Percentiles rank a stretch among this genome's conserved stretches.
Evolutionary conservation across 2,888 invertebrate genomes (phyloP).

Genomic region (Ophion obscuratus): DNA sequence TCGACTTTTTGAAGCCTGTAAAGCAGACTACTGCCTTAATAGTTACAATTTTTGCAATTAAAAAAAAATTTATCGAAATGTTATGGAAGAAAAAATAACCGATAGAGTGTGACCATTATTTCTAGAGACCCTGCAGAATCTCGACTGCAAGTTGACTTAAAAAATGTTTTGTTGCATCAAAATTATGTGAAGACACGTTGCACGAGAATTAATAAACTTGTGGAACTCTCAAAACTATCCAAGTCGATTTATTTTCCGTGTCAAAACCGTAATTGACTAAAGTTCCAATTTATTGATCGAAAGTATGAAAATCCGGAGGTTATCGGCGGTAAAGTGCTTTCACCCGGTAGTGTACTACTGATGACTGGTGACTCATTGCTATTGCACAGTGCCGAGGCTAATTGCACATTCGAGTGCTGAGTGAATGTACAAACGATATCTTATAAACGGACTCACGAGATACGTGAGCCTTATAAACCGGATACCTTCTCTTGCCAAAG

Average conservation of each 20-base stretch:
- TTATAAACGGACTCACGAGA: constrained; percentile 14
- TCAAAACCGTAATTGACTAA: constrained; percentile 4
- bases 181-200: background rate
- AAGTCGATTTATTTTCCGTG: background rate
- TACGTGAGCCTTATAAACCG: constrained; percentile 11
- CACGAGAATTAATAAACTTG: background rate
- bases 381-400: constrained; percentile 43
- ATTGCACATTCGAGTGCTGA: constrained; percentile 44
- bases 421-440: constrained; percentile 36
- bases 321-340: background rate
- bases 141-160: background rate
- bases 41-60: too few species aligned
- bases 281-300: constrained; percentile 3
- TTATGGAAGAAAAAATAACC: too few species aligned
- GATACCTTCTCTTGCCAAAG: background rate
- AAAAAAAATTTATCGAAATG: too few species aligned
- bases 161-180: background rate
- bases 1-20: too few species aligned
- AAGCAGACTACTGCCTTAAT: too few species aligned
- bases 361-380: constrained; percentile 52
- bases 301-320: constrained; percentile 20
- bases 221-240: background rate
- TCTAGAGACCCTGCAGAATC: background rate
- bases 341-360: constrained; percentile 17
- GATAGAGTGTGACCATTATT: too few species aligned